Evolutionary conservation across 2,888 invertebrate genomes (phyloP), one percentile per base, ranked within the genome.

Genomic region (Parnassius apollo): DNA sequence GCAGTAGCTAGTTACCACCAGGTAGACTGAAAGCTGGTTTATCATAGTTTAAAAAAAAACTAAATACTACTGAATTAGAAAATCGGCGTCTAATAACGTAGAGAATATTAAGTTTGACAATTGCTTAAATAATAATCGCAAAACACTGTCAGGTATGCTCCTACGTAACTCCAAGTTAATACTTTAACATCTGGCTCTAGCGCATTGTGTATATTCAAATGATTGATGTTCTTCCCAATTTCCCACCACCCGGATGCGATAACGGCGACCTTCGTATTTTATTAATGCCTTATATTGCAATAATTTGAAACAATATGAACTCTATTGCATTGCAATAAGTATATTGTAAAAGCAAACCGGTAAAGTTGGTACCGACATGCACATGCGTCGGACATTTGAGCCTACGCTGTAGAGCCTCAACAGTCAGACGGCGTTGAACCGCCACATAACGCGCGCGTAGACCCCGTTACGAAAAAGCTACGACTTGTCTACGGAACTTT

Each of bases 391-490:
- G 75, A 70, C 66, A 64, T 66, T 64, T 73, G 74, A 67, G 80
- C 80, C 82, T 82, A 80, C 81, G 78, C 73, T 79, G 83, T 80
- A 82, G 81, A 71, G 73, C 65, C 71, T 68, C 81, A 81, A 80
- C 84, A 79, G 65, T 72, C 88, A 91, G 86, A 88, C 84, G 87
- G 89, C 88, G 86, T 74, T 72, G 80, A 80, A 80, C 76, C 89
- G 89, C 85, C 88, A 80, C 72, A 69, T 70, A 70, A 74, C 71
- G 66, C 81, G 76, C 82, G 75, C 86, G 84, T 82, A 81, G 80
- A 75, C 74, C 81, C 76, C 79, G 77, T 84, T 85, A 85, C 85
- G 81, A 76, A 53, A 64, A 35, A 69, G 66, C 66, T 73, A 71
- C 78, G 75, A 72, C 52, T 58, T 66, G 68, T 68, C 72, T 73